These are phyloP conservation scores for Martes martes DNA, from an alignment of 2,113 vertebrate genomes.

Conservation along the genomic window DNA sequence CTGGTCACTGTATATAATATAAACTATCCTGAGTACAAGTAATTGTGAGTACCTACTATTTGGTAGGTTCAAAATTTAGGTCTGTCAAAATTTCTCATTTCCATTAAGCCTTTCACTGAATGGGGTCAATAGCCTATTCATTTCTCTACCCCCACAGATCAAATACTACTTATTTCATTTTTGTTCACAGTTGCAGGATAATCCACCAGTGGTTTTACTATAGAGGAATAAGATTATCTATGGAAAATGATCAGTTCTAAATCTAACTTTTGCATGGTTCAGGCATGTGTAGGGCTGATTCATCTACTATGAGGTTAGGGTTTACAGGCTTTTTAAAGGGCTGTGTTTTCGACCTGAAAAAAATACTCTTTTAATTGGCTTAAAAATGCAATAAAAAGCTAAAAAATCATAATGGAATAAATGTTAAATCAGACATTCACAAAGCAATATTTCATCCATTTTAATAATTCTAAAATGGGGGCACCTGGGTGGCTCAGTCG, in stretches of 20 bases:
- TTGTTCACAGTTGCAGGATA: neutral
- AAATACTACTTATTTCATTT: neutral
- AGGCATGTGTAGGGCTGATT: neutral
- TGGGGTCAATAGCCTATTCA: neutral
- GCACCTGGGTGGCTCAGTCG: neutral
- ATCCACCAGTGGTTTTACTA: neutral
- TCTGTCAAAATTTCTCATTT: neutral
- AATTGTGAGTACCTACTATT: neutral
- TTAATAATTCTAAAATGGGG: neutral
- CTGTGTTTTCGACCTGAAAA: neutral
- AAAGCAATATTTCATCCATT: neutral
- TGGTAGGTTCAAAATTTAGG: neutral
- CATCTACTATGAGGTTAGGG: neutral
- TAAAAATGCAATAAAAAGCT: neutral
- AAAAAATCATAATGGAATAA: neutral
- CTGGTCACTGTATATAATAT: neutral
- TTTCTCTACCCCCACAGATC: neutral
- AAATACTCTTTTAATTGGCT: neutral
- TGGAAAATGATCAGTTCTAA: neutral
- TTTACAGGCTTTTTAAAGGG: neutral
- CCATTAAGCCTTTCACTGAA: neutral
- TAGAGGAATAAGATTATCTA: neutral
- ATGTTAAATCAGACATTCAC: neutral
- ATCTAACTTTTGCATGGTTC: neutral
- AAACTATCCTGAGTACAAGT: neutral